Evolutionary conservation across 30 jellyfish, hydroid and myxozoan genomes (phyloP), one percentile per base, ranked within the genome.

Genomic region (Rhopilema esculentum): DNA sequence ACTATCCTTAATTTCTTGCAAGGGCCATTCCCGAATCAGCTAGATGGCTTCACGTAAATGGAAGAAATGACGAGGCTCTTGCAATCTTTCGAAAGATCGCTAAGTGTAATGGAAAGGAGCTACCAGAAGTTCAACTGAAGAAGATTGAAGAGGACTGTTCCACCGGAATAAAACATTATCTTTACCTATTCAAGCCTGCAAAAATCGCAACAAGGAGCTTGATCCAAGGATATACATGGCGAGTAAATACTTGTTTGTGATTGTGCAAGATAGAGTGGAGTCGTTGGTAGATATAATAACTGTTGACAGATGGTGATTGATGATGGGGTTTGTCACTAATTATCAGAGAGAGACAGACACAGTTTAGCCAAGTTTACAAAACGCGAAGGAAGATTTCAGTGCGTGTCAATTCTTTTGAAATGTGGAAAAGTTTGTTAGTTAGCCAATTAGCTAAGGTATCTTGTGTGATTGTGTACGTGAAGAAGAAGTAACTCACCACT

Each of bases 11-110:
- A 6, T 63, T 70, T 22, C 33, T 73, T 16, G n/a, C 12, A 33
- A 92, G 93, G 88, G 69, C 70, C 73, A 79, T 92, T 69, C 98
- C 98, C 0, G 98, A 92, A 72, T 92, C 98, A 9, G 79, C 80
- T 24, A 94, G 98, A 48, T 92, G 98, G 98, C 72, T 92, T 30
- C 79, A 86, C 4, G 17, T 79, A 19, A 65, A 76, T 16, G 96
- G 98, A n/a, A 72, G 82, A 49, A 29, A 21, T 1, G 91, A 86
- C 23, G 96, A 92, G 66, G 93, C 92, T 9, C 31, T 66, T 89
- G 40, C 62, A 27, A 85, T 92, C 8, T 67, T 92, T 24, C 26
- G 76, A 32, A 79, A 73, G 20, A 81, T 92, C 8, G 98, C 98
- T 15, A 80, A 77, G 24, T 51, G 49, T 69, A 92, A 87, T 72